These are phyloP conservation scores for Laticauda colubrina DNA, from an alignment of 2,113 vertebrate genomes.

Conservation along the genomic window DNA sequence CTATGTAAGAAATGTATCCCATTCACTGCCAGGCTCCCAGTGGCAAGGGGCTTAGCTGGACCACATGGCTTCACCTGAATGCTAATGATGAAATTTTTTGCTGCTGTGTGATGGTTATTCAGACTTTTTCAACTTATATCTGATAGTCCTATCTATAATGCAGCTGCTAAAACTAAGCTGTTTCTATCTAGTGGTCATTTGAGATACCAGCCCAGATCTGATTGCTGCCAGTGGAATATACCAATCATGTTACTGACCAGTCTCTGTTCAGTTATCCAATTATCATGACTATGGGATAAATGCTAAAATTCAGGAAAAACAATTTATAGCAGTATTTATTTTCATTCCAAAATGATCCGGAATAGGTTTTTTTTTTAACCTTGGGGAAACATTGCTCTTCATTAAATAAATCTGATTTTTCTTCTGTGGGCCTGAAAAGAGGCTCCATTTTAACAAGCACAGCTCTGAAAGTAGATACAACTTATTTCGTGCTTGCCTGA, in stretches of 20 bases:
- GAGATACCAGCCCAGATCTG: neutral
- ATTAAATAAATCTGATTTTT: neutral
- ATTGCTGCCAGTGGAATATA: neutral
- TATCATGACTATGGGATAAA: neutral
- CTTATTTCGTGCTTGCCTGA: neutral
- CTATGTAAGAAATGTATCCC: no score
- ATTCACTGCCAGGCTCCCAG: no score
- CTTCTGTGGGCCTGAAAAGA: neutral
- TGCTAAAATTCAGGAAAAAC: neutral
- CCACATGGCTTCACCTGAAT: no score
- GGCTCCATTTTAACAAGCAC: neutral
- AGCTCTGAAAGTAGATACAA: neutral
- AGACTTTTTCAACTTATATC: neutral
- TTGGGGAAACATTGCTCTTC: neutral
- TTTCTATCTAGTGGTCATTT: neutral
- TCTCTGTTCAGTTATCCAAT: neutral
- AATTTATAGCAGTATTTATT: neutral
- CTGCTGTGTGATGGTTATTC: neutral
- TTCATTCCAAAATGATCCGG: neutral
- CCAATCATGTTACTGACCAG: neutral
- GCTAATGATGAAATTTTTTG: neutral
- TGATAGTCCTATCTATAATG: neutral
- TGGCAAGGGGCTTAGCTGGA: no score
- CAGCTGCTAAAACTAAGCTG: neutral
- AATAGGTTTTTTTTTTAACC: neutral